A percentile compares a stretch with the other conserved stretches of the same genome.
phyloP scores from a whole-genome alignment of 2,888 invertebrate genomes.

The Sarcophaga variegata region DNA sequence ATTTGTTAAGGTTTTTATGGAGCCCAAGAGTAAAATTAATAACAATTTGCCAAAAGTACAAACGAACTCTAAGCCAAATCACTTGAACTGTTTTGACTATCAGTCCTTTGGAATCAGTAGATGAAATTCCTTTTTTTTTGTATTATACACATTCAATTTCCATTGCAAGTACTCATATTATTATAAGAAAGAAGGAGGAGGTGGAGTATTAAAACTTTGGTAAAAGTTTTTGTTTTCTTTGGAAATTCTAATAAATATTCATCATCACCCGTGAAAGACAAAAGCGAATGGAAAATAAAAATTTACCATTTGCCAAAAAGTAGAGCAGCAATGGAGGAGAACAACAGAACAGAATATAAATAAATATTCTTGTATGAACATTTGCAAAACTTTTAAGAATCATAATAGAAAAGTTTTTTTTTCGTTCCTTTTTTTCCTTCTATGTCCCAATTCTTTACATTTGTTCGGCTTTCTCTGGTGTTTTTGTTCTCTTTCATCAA shows the following conservation, averaged over 20 bases:
- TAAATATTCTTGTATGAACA: constrained; percentile 34
- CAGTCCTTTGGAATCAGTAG: constrained; percentile 24
- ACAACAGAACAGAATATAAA: constrained; percentile 38
- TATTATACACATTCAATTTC: constrained; percentile 77
- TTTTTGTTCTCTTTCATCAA: not conserved
- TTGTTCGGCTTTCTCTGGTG: not conserved
- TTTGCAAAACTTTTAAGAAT: constrained; percentile 57
- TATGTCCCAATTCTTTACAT: constrained; percentile 5
- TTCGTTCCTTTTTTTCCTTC: not conserved
- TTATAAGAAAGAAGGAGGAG: not conserved
- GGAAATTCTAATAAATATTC: constrained; percentile 80
- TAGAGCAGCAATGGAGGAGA: constrained; percentile 32
- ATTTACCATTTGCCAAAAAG: constrained; percentile 47
- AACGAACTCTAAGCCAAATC: constrained; percentile 35
- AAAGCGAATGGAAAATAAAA: constrained; percentile 38
- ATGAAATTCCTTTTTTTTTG: constrained; percentile 43
- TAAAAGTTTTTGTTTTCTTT: constrained; percentile 73
- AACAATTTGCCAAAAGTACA: constrained; percentile 78
- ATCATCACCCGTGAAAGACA: constrained; percentile 74
- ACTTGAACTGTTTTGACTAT: constrained; percentile 50
- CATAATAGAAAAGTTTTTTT: constrained; percentile 61
- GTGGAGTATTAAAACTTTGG: constrained; percentile 45
- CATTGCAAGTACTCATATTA: constrained; percentile 7
- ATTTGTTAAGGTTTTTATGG: constrained; percentile 32
- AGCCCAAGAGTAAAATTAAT: constrained; percentile 79